Percentiles rank a stretch among this genome's conserved stretches.
These are phyloP conservation scores for Globia sparganii DNA, from an alignment of 2,888 invertebrate genomes.

Conservation along the genomic window DNA sequence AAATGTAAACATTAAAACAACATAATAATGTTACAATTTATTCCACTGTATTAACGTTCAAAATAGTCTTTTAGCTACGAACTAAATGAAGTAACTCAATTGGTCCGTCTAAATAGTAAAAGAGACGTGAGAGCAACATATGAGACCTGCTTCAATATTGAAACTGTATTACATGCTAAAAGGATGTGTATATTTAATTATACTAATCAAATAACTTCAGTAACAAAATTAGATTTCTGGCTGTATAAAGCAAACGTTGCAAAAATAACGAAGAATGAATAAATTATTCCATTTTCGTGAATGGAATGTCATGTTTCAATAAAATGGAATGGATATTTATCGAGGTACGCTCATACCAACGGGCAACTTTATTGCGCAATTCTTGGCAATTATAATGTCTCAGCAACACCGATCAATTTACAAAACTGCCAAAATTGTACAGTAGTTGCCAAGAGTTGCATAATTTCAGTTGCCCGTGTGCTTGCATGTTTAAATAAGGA, in stretches of 20 bases:
- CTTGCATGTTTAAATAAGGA: conserved; percentile 24
- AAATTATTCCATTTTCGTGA: neutral
- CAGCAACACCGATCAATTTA: neutral
- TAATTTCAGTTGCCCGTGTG: conserved; percentile 21
- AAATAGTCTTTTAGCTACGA: conserved; percentile 46
- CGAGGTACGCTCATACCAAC: neutral
- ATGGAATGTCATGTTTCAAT: conserved; percentile 39
- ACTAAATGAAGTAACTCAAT: conserved; percentile 59
- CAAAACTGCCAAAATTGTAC: neutral
- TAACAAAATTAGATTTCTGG: conserved; percentile 31
- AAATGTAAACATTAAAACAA: conserved; percentile 21
- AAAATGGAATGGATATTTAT: conserved; percentile 30
- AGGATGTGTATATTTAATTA: conserved; percentile 59
- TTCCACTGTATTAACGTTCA: conserved; percentile 32
- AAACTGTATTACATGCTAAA: conserved; percentile 52
- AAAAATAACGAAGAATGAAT: conserved; percentile 12
- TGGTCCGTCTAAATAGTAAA: conserved; percentile 50
- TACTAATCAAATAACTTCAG: conserved; percentile 54
- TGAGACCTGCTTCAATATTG: conserved; percentile 62
- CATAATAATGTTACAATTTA: conserved; percentile 37
- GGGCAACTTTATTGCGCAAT: conserved; percentile 1
- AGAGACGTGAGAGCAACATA: conserved; percentile 43
- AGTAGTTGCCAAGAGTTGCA: conserved; percentile 25
- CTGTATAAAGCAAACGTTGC: conserved; percentile 13
- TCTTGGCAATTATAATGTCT: conserved; percentile 3